Evolutionary conservation across 2,113 vertebrate species (phyloP), one percentile per base, ranked within the genome.

Genomic region (Crotophaga sulcirostris): DNA sequence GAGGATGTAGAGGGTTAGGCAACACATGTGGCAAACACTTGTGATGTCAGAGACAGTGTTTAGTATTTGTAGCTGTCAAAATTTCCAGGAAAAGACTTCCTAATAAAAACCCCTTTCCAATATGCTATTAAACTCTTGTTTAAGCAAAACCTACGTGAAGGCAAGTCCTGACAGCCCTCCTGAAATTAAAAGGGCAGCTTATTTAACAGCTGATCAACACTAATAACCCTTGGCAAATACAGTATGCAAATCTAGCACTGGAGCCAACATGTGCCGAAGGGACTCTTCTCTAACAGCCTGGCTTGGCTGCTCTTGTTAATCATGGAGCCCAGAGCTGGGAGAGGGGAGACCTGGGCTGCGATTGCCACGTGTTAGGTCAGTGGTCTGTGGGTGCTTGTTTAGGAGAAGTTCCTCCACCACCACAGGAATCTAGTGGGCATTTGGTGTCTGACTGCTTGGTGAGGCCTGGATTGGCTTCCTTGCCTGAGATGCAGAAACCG

Each of bases 161-260:
- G 66, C 94, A 78, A 94, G 92, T 87, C 94, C 83, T 96, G 96
- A 96, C 96, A 97, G 85, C 81, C 79, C 73, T 93, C 66, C 93
- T 87, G 92, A 95, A 96, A 96, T 92, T 92, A 95, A 96, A 96
- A 96, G 96, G 96, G 95, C 93, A 96, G 90, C 93, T 96, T 96
- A 96, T 96, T 97, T 96, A 96, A 93, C 96, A 96, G 89, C 94
- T 95, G 96, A 97, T 97, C 94, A 96, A 96, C 96, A 94, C 90
- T 97, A 96, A 97, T 97, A 96, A 95, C 93, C 94, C 90, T 93
- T 97, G 92, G 95, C 93, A 96, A 96, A 96, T 66, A 84, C 94
- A 76, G 79, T 62, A 94, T 89, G 95, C 90, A 93, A 68, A 95
- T 95, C 42, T 26, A 96, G 91, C 23, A 5, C 77, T 34, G 75